Percentiles rank a stretch among this genome's conserved stretches.
These are phyloP conservation scores for Ctenodactylus gundi DNA, from an alignment of 2,113 vertebrate genomes.

Conservation along the genomic window DNA sequence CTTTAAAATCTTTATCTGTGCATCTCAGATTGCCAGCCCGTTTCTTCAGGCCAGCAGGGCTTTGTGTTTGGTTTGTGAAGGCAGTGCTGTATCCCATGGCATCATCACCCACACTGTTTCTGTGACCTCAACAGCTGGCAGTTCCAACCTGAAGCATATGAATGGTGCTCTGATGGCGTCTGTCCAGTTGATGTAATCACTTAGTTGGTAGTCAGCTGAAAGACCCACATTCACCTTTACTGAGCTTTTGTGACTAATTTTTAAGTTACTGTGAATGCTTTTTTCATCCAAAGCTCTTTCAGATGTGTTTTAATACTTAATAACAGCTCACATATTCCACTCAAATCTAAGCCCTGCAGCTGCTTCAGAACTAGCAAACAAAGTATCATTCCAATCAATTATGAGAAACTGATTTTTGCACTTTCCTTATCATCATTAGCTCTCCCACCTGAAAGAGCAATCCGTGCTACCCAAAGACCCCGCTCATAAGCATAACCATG, in stretches of 20 bases:
- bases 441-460: slow-evolving; percentile 34
- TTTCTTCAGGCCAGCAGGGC: neutral
- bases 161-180: neutral
- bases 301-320: neutral
- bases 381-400: slow-evolving; percentile 36
- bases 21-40: neutral
- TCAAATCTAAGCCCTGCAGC: neutral
- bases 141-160: neutral
- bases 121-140: neutral
- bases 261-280: neutral
- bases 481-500: slow-evolving; percentile 37
- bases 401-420: slow-evolving; percentile 2
- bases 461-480: neutral
- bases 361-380: slow-evolving; percentile 1
- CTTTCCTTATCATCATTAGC: slow-evolving; percentile 49
- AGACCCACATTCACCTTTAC: neutral
- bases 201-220: neutral
- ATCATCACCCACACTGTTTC: neutral
- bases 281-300: neutral
- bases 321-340: slow-evolving; percentile 17
- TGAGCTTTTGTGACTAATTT: neutral
- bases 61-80: neutral
- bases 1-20: neutral
- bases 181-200: neutral
- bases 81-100: fast-evolving